Conservation (phyloP, 2,888 invertebrate species). For the Lepidochrysops patricia region DNA sequence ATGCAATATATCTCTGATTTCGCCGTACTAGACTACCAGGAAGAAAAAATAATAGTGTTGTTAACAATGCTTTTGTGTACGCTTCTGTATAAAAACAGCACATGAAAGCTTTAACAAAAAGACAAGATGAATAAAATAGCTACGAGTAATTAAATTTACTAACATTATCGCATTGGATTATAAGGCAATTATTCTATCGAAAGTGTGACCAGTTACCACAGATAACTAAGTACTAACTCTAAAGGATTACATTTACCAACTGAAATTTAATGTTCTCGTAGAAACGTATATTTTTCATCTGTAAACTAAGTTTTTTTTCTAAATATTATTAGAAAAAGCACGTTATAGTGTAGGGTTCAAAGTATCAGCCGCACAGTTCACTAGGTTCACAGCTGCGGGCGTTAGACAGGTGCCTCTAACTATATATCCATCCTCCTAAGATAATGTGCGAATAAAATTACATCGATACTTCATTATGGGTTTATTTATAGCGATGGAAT, state of each 20-base stretch:
- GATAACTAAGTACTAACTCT: too few species aligned
- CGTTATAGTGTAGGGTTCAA: constrained; percentile 20
- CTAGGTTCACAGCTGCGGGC: constrained; percentile 41
- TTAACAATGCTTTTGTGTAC: not conserved
- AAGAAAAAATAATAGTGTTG: not conserved
- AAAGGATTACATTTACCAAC: too few species aligned
- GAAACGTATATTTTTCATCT: too few species aligned
- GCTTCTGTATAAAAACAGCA: not conserved
- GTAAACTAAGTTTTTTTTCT: too few species aligned
- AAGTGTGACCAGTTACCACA: too few species aligned
- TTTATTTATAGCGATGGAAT: not conserved
- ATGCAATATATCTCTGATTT: too few species aligned
- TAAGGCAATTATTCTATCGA: too few species aligned
- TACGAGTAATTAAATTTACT: too few species aligned
- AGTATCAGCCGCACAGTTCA: constrained; percentile 23
- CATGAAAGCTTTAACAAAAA: not conserved
- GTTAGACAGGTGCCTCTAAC: constrained; percentile 66
- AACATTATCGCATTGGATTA: too few species aligned
- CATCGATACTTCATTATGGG: not conserved
- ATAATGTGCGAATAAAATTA: constrained; percentile 1
- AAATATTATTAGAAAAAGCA: not conserved
- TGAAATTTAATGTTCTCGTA: too few species aligned
- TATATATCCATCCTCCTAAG: constrained; percentile 19
- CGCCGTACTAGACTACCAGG: not conserved
- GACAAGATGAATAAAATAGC: too few species aligned